Conservation (phyloP, 2,888 invertebrate genomes). For the Stenodema calcarata region DNA sequence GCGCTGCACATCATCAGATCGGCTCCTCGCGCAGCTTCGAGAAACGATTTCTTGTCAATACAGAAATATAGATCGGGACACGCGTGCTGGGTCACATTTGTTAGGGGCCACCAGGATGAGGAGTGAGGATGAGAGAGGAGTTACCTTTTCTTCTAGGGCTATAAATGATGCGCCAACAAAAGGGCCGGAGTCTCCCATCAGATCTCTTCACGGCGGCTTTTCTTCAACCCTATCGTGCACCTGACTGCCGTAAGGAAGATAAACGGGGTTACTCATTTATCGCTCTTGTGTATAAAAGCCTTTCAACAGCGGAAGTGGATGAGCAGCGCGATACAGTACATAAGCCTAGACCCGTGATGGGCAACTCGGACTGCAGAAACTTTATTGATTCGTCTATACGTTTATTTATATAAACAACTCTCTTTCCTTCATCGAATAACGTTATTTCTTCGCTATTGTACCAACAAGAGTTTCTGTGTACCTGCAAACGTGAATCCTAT, state of each 20-base stretch:
- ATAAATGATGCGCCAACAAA: constrained; percentile 34
- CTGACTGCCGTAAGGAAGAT: constrained; percentile 34
- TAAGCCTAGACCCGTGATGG: background rate
- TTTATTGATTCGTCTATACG: background rate
- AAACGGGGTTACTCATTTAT: constrained; percentile 31
- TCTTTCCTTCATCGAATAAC: no score
- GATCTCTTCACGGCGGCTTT: constrained; percentile 16
- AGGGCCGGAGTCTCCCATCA: background rate
- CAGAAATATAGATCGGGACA: background rate
- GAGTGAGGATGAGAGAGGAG: background rate
- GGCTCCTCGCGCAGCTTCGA: no score
- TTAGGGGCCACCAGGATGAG: background rate
- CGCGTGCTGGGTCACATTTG: background rate
- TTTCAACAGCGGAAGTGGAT: background rate
- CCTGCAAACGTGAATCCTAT: no score
- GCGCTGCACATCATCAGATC: no score
- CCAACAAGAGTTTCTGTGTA: no score
- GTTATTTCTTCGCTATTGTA: no score
- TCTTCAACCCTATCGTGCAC: constrained; percentile 29
- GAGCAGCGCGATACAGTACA: background rate
- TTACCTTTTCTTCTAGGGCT: constrained; percentile 19
- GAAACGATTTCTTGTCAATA: background rate
- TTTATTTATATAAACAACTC: no score
- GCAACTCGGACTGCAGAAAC: background rate
- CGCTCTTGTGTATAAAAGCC: constrained; percentile 5